Conservation (phyloP, 2,888 invertebrate species). For the Phyto melanocephala region DNA sequence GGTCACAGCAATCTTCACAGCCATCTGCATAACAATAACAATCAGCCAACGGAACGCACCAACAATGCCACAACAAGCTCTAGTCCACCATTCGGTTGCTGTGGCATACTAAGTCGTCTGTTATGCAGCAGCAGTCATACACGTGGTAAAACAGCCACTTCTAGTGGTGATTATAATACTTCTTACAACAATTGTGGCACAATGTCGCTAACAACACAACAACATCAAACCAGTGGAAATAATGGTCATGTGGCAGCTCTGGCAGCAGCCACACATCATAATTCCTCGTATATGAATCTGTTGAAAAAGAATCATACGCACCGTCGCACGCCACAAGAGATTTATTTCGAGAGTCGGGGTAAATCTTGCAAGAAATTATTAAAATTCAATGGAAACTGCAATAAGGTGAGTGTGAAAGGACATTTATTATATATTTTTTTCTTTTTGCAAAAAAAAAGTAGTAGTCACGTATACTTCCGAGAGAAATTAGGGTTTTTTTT, state of each 20-base stretch:
- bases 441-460: too few species aligned
- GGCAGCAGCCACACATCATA: conserved; percentile 51
- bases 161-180: conserved; percentile 67
- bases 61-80: conserved; percentile 25
- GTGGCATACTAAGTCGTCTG: conserved; percentile 73
- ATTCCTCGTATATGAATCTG: conserved; percentile 52
- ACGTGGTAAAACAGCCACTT: conserved; percentile 72
- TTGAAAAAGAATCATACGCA: conserved; percentile 67
- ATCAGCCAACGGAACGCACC: conserved; percentile 52
- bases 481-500: too few species aligned
- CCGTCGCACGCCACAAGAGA: conserved; percentile 81
- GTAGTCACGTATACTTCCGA: too few species aligned
- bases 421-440: neutral
- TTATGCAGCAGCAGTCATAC: conserved; percentile 69
- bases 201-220: conserved; percentile 22
- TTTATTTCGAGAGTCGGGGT: conserved; percentile 88
- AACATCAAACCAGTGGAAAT: conserved; percentile 26
- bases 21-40: conserved; percentile 65
- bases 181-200: conserved; percentile 51
- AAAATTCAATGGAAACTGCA: conserved; percentile 89
- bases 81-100: conserved; percentile 69
- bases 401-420: conserved; percentile 82
- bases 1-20: conserved; percentile 58
- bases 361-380: conserved; percentile 90
- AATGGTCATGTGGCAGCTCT: conserved; percentile 15